A percentile compares a stretch with the other conserved stretches of the same genome.
Evolutionary conservation across 2,888 invertebrate species (phyloP).

Genomic region (Hoplodrina blanda): DNA sequence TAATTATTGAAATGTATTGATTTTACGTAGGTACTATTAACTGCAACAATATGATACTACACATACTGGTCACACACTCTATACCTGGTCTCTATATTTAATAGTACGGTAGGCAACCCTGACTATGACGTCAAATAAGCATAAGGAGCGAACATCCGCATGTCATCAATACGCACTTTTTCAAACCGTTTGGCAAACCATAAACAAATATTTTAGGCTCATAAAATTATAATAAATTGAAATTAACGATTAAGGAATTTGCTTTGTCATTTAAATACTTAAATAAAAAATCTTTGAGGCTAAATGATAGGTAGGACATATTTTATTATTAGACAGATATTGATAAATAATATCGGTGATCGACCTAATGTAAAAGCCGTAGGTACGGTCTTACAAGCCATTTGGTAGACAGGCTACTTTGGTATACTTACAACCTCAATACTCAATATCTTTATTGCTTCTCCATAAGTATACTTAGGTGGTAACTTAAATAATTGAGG

Average conservation of each 20-base stretch:
- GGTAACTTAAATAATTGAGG: no score
- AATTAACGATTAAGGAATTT: constrained; percentile 26
- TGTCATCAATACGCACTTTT: constrained; percentile 26
- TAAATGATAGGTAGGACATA: no score
- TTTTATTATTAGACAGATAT: not conserved
- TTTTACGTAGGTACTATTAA: no score
- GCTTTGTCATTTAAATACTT: constrained; percentile 29
- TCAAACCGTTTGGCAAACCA: constrained; percentile 39
- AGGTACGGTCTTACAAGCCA: not conserved
- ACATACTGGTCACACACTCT: no score
- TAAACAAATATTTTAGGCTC: constrained; percentile 25
- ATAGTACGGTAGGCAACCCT: no score
- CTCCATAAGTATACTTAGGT: no score
- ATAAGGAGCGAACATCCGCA: constrained; percentile 20
- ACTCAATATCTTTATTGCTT: no score
- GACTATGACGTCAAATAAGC: not conserved
- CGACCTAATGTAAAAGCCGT: constrained; percentile 4
- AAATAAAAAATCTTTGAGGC: constrained; percentile 14
- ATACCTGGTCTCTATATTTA: no score
- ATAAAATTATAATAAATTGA: constrained; percentile 44
- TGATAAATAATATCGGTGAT: constrained; percentile 8
- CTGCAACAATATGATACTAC: no score
- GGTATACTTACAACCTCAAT: no score
- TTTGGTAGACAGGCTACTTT: no score
- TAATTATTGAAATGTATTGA: no score